Conservation (phyloP, 2,797 vertebrate genomes). For the Siniperca undulata region DNA sequence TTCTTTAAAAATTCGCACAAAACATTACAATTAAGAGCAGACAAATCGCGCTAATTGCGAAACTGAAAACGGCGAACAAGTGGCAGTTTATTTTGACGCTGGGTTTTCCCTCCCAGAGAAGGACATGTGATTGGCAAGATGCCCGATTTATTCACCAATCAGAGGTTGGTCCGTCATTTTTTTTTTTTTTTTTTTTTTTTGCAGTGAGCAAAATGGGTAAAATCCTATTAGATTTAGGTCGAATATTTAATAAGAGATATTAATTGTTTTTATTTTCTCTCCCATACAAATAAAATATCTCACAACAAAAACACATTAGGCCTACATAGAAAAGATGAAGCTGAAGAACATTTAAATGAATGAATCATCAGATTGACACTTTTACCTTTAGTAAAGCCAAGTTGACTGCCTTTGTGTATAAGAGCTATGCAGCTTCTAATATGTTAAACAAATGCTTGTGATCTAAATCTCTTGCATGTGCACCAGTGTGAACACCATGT, state of each 20-base stretch:
- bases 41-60: constrained; percentile 54
- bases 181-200: constrained; percentile 42
- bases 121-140: constrained; percentile 73
- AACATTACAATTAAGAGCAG: constrained; percentile 19
- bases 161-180: constrained; percentile 68
- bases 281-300: not conserved
- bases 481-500: constrained; percentile 25
- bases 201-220: not conserved
- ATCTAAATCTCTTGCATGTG: not conserved
- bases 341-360: not conserved
- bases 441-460: not conserved
- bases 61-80: constrained; percentile 62
- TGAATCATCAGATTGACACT: no score
- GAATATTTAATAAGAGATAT: not conserved
- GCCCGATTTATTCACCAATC: constrained; percentile 71
- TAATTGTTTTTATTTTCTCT: not conserved
- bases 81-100: constrained; percentile 67
- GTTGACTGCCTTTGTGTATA: not conserved
- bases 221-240: not conserved
- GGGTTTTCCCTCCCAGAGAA: constrained; percentile 71
- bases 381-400: not conserved
- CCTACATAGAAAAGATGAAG: not conserved
- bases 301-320: not conserved
- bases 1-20: not conserved
- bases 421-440: not conserved